These are phyloP conservation scores for Zootermopsis nevadensis DNA, from an alignment of 2,888 invertebrate genomes.

Conservation along the genomic window DNA sequence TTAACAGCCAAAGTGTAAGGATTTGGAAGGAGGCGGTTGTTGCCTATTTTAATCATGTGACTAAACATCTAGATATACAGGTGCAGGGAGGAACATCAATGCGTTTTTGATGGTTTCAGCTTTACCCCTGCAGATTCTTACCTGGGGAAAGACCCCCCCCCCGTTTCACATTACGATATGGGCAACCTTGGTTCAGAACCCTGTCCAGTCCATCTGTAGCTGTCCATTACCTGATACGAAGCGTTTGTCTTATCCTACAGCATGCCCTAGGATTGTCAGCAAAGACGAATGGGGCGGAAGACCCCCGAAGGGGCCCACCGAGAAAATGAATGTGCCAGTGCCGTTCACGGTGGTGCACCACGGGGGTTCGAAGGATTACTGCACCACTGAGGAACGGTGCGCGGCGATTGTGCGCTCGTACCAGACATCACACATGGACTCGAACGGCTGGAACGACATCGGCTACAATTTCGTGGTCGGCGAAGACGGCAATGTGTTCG, in stretches of 20 bases:
- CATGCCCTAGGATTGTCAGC: constrained; percentile 68
- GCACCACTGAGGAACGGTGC: constrained; percentile 58
- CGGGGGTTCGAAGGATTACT: constrained; percentile 59
- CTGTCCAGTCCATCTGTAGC: no score
- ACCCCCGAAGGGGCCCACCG: constrained; percentile 53
- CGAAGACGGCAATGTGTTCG: constrained; percentile 65
- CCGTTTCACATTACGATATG: no score
- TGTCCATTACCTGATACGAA: no score
- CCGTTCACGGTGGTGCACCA: constrained; percentile 62
- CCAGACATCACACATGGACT: constrained; percentile 61
- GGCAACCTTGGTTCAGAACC: no score
- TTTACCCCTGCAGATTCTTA: no score
- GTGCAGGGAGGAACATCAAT: no score
- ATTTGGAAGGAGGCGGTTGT: no score
- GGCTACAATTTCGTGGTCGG: constrained; percentile 66
- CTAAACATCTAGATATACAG: no score
- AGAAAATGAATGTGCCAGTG: constrained; percentile 56
- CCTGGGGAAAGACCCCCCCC: no score
- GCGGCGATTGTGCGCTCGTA: constrained; percentile 59
- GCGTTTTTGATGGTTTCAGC: no score
- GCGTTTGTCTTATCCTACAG: background rate
- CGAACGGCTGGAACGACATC: constrained; percentile 61
- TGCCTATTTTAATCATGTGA: no score
- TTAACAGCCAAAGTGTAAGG: no score
- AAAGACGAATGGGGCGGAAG: constrained; percentile 70